Evolutionary conservation across 2,797 vertebrate species (phyloP).

Genomic region (Caiman crocodilus): DNA sequence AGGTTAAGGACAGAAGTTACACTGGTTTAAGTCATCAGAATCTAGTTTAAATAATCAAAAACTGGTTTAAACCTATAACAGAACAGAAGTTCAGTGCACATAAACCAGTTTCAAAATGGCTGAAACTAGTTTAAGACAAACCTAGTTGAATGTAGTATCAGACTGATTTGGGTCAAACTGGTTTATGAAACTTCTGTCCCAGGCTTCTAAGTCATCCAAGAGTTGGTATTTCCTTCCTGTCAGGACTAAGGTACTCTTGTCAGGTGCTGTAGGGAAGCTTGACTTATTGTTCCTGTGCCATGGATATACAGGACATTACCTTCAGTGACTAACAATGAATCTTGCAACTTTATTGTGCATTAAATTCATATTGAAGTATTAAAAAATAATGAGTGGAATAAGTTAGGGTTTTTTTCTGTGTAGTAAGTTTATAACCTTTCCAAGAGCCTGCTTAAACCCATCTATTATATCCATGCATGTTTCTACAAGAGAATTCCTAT

Average conservation of each 20-base stretch:
- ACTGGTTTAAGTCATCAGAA: no score
- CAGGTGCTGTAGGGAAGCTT: conserved; percentile 51
- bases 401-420: background rate
- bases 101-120: no score
- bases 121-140: no score
- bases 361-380: conserved; percentile 52
- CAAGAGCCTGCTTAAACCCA: conserved; percentile 29
- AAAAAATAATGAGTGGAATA: conserved; percentile 38
- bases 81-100: no score
- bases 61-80: no score
- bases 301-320: conserved; percentile 49
- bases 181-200: no score
- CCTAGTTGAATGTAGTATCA: no score
- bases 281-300: conserved; percentile 53
- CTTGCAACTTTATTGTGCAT: conserved; percentile 23
- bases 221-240: conserved; percentile 52
- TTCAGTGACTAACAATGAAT: background rate
- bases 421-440: conserved; percentile 38
- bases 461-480: background rate
- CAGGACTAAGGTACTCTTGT: background rate
- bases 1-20: no score
- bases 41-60: no score
- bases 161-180: no score
- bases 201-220: background rate
- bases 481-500: background rate